A percentile compares a stretch with the other conserved stretches of the same genome.
These are phyloP conservation scores for Tyrannus savana DNA, from an alignment of 2,113 vertebrate species.

Conservation along the genomic window DNA sequence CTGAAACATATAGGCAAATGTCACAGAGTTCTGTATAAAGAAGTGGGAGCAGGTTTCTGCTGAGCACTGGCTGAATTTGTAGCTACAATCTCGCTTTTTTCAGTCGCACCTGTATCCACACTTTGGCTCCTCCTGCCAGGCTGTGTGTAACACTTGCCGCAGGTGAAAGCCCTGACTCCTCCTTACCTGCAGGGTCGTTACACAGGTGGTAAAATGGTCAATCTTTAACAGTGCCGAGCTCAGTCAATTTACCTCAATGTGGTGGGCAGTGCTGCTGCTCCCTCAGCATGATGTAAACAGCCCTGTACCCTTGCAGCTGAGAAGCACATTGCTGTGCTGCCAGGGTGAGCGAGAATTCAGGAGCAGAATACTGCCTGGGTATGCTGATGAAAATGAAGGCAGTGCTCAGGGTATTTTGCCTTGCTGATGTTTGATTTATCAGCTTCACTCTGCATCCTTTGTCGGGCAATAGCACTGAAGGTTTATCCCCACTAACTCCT, in stretches of 20 bases:
- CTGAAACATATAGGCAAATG: neutral
- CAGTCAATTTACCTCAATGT: neutral
- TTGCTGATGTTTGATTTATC: neutral
- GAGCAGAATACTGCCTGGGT: neutral
- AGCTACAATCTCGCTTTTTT: neutral
- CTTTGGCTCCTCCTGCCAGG: neutral
- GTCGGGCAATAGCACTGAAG: neutral
- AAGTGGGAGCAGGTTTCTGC: neutral
- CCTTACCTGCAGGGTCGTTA: neutral
- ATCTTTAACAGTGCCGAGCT: neutral
- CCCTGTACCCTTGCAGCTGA: neutral
- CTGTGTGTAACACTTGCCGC: neutral
- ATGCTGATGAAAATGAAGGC: neutral
- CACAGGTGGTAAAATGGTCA: neutral
- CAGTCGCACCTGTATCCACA: fast-evolving
- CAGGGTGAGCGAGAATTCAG: fast-evolving
- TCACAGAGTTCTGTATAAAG: neutral
- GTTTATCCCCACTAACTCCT: neutral
- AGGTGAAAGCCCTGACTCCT: neutral
- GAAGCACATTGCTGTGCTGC: neutral
- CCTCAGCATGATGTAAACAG: neutral
- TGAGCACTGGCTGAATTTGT: neutral
- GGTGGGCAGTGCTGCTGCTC: neutral
- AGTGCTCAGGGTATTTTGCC: neutral
- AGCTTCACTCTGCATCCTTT: neutral